phyloP scores from a whole-genome alignment of 2,888 invertebrate genomes.

The Volucella inanis region DNA sequence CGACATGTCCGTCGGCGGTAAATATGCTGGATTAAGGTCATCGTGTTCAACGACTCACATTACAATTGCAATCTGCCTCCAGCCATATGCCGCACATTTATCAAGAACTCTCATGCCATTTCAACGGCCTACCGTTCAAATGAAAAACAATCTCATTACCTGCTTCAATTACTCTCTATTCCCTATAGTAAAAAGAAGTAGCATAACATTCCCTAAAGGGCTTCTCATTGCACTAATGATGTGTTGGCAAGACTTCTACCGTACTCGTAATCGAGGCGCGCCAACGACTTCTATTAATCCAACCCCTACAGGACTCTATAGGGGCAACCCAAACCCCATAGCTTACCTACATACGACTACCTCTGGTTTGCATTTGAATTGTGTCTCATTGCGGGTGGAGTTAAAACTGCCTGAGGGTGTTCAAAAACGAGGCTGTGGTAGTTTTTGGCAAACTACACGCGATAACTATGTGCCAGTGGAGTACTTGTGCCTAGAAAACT shows the following conservation, averaged over 20 bases:
- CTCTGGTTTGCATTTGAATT: constrained; percentile 28
- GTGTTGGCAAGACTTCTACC: constrained; percentile 56
- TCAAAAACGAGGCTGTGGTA: constrained; percentile 41
- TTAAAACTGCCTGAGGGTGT: constrained; percentile 57
- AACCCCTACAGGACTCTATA: not conserved
- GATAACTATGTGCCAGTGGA: constrained; percentile 30
- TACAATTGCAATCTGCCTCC: too few relatives aligned
- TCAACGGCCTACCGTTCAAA: too few relatives aligned
- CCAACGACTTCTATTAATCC: constrained; percentile 26
- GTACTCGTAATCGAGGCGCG: constrained; percentile 36
- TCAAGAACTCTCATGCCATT: too few relatives aligned
- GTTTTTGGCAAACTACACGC: constrained; percentile 57
- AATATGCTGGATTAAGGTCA: too few relatives aligned
- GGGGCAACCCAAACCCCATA: too few relatives aligned
- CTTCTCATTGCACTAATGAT: constrained; percentile 64
- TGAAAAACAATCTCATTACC: constrained; percentile 9
- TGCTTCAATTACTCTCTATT: not conserved
- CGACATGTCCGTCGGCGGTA: too few relatives aligned
- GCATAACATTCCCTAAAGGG: constrained; percentile 36
- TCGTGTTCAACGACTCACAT: too few relatives aligned
- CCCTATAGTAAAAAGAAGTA: constrained; percentile 1
- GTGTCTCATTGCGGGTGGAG: constrained; percentile 27
- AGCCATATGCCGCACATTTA: too few relatives aligned
- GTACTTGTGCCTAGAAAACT: not conserved
- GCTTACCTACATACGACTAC: not conserved